Evolutionary conservation across 2,888 invertebrate species (phyloP).

Genomic region (Luperina nickerlii): DNA sequence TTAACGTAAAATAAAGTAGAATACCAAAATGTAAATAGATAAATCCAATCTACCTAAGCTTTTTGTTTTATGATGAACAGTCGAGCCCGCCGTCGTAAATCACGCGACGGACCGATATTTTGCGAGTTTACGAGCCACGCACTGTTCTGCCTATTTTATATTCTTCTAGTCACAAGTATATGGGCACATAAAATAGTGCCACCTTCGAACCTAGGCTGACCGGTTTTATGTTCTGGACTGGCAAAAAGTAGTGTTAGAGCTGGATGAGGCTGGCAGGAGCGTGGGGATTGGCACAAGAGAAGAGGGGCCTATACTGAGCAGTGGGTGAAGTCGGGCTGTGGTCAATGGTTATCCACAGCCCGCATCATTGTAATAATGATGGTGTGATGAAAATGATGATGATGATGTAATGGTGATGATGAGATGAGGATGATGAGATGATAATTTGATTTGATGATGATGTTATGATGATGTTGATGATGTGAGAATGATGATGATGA

Average conservation of each 20-base stretch:
- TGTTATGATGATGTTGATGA: too few relatives aligned
- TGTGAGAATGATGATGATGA: too few relatives aligned
- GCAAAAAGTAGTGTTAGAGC: neutral
- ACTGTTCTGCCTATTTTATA: constrained; percentile 24
- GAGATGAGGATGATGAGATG: too few relatives aligned
- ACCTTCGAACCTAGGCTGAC: neutral
- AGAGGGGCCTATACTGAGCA: too few relatives aligned
- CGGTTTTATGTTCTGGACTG: constrained; percentile 11
- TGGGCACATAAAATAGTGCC: constrained; percentile 19
- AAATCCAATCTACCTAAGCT: constrained; percentile 21
- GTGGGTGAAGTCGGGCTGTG: too few relatives aligned
- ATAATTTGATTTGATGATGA: too few relatives aligned
- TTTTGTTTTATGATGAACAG: constrained; percentile 43
- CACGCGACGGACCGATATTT: constrained; percentile 52
- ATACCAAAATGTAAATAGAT: constrained; percentile 6
- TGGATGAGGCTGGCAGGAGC: neutral
- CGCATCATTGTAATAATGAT: too few relatives aligned
- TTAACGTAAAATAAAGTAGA: neutral
- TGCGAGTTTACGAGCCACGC: constrained; percentile 56
- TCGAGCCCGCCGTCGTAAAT: constrained; percentile 50
- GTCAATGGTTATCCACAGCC: too few relatives aligned
- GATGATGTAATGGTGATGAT: too few relatives aligned
- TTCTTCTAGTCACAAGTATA: constrained; percentile 32
- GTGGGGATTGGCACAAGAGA: neutral
- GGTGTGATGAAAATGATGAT: too few relatives aligned